Conservation (phyloP, 1,140 invertebrate species). For the Drosophila melanica region DNA sequence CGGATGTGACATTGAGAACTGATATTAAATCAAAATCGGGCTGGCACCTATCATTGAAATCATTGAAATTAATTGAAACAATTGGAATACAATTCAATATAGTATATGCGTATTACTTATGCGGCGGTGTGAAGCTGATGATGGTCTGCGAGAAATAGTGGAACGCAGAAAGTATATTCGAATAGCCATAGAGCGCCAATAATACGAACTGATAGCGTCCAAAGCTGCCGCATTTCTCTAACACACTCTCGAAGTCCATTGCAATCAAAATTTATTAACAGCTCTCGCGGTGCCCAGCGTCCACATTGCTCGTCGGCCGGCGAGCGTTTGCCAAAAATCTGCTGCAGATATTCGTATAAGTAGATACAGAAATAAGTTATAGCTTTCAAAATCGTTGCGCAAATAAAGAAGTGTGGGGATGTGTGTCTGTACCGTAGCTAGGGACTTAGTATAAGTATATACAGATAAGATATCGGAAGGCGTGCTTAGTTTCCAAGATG, state of each 20-base stretch:
- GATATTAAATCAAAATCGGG: background rate
- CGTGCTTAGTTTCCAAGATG: no score
- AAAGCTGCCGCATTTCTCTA: constrained; percentile 87
- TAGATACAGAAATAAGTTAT: background rate
- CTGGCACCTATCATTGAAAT: background rate
- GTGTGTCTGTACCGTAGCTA: no score
- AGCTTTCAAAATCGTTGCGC: no score
- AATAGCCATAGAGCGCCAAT: constrained; percentile 85
- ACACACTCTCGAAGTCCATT: constrained; percentile 86
- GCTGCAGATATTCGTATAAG: constrained; percentile 35
- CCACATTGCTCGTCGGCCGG: constrained; percentile 28
- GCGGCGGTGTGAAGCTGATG: constrained; percentile 84
- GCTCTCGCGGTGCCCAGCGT: constrained; percentile 3
- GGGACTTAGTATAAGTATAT: background rate
- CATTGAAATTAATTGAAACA: no score
- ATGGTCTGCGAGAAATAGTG: constrained; percentile 86
- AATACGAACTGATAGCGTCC: constrained; percentile 86
- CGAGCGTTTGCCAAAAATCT: constrained; percentile 29
- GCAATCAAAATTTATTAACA: background rate
- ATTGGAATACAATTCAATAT: no score
- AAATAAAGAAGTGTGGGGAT: no score
- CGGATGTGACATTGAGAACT: background rate
- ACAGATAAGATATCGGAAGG: background rate
- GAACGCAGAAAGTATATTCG: constrained; percentile 85
- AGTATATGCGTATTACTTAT: constrained; percentile 30